Evolutionary conservation across 2,113 vertebrate species (phyloP), one percentile per base, ranked within the genome.

Genomic region (Jaculus jaculus): DNA sequence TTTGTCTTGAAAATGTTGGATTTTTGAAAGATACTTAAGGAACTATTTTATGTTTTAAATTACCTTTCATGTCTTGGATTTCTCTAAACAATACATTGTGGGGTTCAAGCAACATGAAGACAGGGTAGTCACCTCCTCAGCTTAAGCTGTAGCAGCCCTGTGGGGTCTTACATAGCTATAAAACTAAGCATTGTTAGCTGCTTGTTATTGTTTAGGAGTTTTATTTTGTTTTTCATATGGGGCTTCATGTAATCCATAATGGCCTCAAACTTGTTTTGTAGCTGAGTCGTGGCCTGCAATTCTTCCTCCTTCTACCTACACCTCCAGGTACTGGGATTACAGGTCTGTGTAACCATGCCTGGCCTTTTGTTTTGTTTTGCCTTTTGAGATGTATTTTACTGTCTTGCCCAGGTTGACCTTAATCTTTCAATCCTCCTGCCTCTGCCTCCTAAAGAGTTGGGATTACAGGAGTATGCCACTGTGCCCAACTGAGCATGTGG

Each of bases 81-180:
- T 96, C 42, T 94, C 37, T 92, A 77, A 87, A 94, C 91, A 93
- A 82, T 88, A 28, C 37, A 95, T 17, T 79, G 89, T 82, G 21
- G 71, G n/a, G 16, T 79, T 95, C 30, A 92, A 39, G 13, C 18
- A 63, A n/a, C 32, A 26, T 85, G 51, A 92, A 86, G n/a, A 7
- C 65, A 85, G 69, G 92, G 13, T 63, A 77, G 75, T 78, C 72
- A 93, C 51, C 83, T 81, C 78, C 83, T 84, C 75, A 81, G 39
- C 28, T 78, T 4, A 92, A 84, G 15, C 61, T 66, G 9, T 68
- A 68, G 23, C n/a, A 81, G 16, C 37, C 2, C 37, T 89, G 16
- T 68, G 21, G 24, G 32, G 23, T 75, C 42, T 8, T 47, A 32
- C 54, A 63, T 3, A 90, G 32, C 60, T 73, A 17, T 13, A 79